Base-by-base conservation (phyloP, 1,140 invertebrate genomes). In the Venustaconcha ellipsiformis region DNA sequence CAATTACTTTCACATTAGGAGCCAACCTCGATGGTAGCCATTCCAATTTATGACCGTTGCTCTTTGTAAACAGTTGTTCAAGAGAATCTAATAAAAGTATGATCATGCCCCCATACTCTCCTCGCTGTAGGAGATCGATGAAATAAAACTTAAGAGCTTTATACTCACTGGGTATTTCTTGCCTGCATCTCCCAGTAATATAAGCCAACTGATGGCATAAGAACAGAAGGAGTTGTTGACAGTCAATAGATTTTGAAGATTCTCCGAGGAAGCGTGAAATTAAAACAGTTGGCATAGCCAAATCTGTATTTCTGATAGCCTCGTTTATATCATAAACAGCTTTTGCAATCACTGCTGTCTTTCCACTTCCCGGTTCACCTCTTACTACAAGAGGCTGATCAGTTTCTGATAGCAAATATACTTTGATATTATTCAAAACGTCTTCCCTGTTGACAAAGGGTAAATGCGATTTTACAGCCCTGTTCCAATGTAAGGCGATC, bases 401-500 rank as follows among this genome's bases (percentile, higher is more conserved):
- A 13, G 81, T 82, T 63, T 86, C 80, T 11, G 0, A 95, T 94
- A 94, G 86, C 97, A 95, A 89, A 95, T 95, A 14, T 94, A 95
- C 81, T 92, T 91, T 78, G 3, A 85, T 74, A 12, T 26, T 64
- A 94, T 94, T 83, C 92, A 95, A 48, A 95, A 91, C 65, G 12
- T 82, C 80, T 26, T 83, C 79, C 17, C 84, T 72, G 12, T 80
- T 84, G 6, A 80, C 63, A 90, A 99, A 99, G 48, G 97, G 94
- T 88, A 94, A 94, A 5, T 97, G 96, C 14, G 95, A 96, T 89
- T 96, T 97, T 85, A 95, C 96, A 83, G 96, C 97, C 57, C 96
- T 96, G 83, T 98, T 96, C 37, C 98, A 92, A 92, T 99, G 97
- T 85, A 98, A 96, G 30, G 98, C 91, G 65, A 99, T 96, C 91